Evolutionary conservation across 2,797 vertebrate genomes (phyloP), one percentile per base, ranked within the genome.

Genomic region (Glossophaga mutica): DNA sequence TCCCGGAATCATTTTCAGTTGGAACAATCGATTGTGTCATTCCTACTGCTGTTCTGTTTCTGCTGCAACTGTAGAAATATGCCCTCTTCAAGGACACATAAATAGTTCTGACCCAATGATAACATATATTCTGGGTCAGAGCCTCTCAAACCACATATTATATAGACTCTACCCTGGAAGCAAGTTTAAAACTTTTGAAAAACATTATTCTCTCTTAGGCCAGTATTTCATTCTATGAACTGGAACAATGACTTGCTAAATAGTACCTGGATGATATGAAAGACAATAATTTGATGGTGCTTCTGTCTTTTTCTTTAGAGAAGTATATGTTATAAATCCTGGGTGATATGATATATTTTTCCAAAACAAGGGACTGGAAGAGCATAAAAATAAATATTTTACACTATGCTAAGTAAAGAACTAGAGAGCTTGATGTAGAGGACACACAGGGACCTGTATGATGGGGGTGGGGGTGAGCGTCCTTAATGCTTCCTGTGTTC

Each of bases 171-270:
- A 87, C 9, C n/a, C 59, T 52, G 55, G 24, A 68, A 91, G 24
- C 26, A 89, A 55, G 88, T 34, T 81, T 71, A 89, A 95, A 87
- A 94, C 24, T 90, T 96, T 44, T 85, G 79, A 71, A 97, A 94
- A 89, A 93, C 52, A 88, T 57, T 81, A 29, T 86, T 89, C 29
- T 96, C 50, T 90, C 77, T 82, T 67, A 90, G 39, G 62, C 22
- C n/a, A 79, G 15, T 26, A 19, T 24, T 62, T 39, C 37, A 52
- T 74, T 91, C 70, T 91, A 29, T 46, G 65, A 87, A 52, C n/a
- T 57, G 82, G 92, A 93, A 82, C 32, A 82, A 42, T 84, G 18
- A 94, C 70, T 90, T 94, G 82, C 70, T 67, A 70, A 96, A 42
- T 22, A 90, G 52, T 46, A 88, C 11, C 48, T 70, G 37, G 29